A percentile compares a stretch with the other conserved stretches of the same genome.
Evolutionary conservation across 2,797 vertebrate species (phyloP).

Genomic region (Danio albolineatus): DNA sequence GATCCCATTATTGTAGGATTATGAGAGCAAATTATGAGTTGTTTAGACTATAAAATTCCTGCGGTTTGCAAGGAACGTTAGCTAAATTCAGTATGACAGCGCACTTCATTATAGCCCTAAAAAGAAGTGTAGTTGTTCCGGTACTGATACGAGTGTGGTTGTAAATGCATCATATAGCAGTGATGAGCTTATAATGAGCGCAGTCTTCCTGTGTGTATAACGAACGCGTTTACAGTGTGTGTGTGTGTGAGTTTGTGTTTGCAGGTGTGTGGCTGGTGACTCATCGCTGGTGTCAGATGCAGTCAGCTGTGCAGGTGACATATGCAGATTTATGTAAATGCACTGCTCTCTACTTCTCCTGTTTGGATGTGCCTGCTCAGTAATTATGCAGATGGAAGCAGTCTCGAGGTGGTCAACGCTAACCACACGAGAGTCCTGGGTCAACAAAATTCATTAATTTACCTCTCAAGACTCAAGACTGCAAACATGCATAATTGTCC

Average conservation of each 20-base stretch:
- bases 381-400: slow-evolving; percentile 73
- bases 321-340: slow-evolving; percentile 81
- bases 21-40: neutral
- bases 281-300: slow-evolving; percentile 67
- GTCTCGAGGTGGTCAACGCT: slow-evolving; percentile 64
- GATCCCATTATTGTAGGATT: neutral
- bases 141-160: neutral
- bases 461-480: slow-evolving; percentile 57
- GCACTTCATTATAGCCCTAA: slow-evolving; percentile 13
- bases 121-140: neutral
- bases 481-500: neutral
- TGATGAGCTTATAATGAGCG: neutral
- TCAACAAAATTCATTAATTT: slow-evolving; percentile 73
- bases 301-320: slow-evolving; percentile 70
- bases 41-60: neutral
- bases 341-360: slow-evolving; percentile 62
- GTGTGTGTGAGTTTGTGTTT: slow-evolving; percentile 14
- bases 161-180: neutral
- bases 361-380: slow-evolving; percentile 69
- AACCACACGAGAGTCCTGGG: slow-evolving; percentile 68
- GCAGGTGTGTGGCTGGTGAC: slow-evolving; percentile 50
- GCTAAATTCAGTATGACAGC: neutral
- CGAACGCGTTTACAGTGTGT: slow-evolving; percentile 33
- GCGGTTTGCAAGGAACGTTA: neutral
- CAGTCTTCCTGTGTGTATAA: slow-evolving; percentile 17